Percentiles rank a stretch among this genome's conserved stretches.
Evolutionary conservation across 2,888 invertebrate species (phyloP).

Genomic region (Protonemura montana): DNA sequence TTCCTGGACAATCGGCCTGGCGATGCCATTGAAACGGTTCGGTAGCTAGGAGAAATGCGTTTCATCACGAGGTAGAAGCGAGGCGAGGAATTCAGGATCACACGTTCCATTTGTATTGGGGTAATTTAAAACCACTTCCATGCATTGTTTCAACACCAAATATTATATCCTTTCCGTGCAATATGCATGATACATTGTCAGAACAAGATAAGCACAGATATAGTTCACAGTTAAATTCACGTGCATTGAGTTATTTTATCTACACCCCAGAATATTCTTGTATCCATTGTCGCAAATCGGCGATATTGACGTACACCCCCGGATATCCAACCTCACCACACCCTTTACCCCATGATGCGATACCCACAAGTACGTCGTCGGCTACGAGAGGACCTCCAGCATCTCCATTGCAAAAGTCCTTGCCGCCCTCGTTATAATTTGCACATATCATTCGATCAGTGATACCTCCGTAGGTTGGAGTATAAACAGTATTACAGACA

Average conservation of each 20-base stretch:
- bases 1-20: not conserved
- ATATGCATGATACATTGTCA: not conserved
- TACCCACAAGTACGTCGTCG: conserved; percentile 54
- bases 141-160: not conserved
- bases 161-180: not conserved
- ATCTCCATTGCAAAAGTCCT: conserved; percentile 65
- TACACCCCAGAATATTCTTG: not conserved
- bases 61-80: not conserved
- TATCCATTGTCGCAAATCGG: conserved; percentile 41
- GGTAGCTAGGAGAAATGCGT: not conserved
- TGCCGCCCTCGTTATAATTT: conserved; percentile 59
- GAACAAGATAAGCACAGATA: not conserved
- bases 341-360: conserved; percentile 58
- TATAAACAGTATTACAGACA: conserved; percentile 54
- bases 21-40: not conserved
- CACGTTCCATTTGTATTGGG: not conserved
- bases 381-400: conserved; percentile 58
- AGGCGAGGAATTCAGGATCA: not conserved
- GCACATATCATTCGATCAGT: conserved; percentile 64
- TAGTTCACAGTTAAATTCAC: not conserved
- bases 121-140: not conserved
- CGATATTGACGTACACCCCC: conserved; percentile 47
- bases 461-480: conserved; percentile 44
- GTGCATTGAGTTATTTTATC: not conserved
- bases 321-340: conserved; percentile 55